Conservation (phyloP, 2,888 invertebrate genomes). For the Charanyca ferruginea region DNA sequence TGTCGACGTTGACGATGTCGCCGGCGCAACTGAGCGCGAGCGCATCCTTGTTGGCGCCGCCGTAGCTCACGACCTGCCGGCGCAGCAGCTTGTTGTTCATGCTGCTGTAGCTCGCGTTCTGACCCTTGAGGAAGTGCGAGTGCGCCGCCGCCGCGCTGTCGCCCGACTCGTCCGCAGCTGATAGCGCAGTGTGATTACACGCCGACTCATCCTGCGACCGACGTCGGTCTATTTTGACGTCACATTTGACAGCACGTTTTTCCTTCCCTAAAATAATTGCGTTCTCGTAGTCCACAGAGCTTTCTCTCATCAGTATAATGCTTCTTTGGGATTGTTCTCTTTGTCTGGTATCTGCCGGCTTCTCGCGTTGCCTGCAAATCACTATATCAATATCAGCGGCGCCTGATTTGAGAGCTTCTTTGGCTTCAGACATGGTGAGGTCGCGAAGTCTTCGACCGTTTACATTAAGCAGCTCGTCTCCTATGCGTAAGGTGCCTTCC, state of each 20-base stretch:
- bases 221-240: slow-evolving; percentile 94
- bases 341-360: slow-evolving; percentile 72
- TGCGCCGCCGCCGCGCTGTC: slow-evolving; percentile 84
- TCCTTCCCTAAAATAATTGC: slow-evolving; percentile 90
- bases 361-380: slow-evolving; percentile 90
- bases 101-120: slow-evolving; percentile 91
- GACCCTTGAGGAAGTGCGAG: slow-evolving; percentile 92
- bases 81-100: slow-evolving; percentile 92
- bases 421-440: slow-evolving; percentile 92
- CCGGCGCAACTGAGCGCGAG: slow-evolving; percentile 85
- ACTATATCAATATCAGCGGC: slow-evolving; percentile 93
- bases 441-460: slow-evolving; percentile 93
- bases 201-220: slow-evolving; percentile 89
- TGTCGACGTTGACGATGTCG: slow-evolving; percentile 84
- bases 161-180: slow-evolving; percentile 84
- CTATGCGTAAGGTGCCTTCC: slow-evolving; percentile 92
- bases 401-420: slow-evolving; percentile 92
- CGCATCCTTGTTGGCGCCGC: slow-evolving; percentile 86
- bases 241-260: slow-evolving; percentile 86
- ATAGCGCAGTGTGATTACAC: slow-evolving; percentile 88
- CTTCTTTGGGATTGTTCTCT: slow-evolving; percentile 75
- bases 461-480: slow-evolving; percentile 94
- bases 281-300: slow-evolving; percentile 94
- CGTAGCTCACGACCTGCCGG: slow-evolving; percentile 90
- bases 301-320: slow-evolving; percentile 91